phyloP scores from a whole-genome alignment of 2,113 vertebrate genomes.

The Halichoerus grypus region DNA sequence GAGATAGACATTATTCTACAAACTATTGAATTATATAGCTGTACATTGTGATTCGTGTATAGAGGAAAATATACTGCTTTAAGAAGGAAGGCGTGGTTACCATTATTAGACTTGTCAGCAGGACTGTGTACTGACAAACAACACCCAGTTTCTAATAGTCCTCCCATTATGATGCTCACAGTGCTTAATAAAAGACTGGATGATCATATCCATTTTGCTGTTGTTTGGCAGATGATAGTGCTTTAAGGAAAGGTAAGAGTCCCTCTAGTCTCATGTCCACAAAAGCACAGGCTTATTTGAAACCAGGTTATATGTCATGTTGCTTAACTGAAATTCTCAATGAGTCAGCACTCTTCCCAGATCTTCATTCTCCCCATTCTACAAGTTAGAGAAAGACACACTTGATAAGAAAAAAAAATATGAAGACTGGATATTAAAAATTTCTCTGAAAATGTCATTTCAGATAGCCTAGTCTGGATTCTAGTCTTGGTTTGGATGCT shows the following conservation, averaged over 20 bases:
- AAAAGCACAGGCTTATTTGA: neutral
- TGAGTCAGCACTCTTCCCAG: neutral
- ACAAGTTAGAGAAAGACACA: neutral
- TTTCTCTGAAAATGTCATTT: neutral
- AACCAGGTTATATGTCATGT: neutral
- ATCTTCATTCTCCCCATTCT: neutral
- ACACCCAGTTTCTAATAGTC: neutral
- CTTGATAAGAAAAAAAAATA: neutral
- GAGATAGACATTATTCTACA: slow-evolving; percentile 4
- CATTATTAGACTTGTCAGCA: neutral
- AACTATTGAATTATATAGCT: neutral
- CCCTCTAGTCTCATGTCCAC: neutral
- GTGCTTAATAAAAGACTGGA: slow-evolving; percentile 3
- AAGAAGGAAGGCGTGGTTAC: neutral
- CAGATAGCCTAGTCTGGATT: slow-evolving; percentile 2
- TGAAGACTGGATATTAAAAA: neutral
- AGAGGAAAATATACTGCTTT: neutral
- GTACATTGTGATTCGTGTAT: neutral
- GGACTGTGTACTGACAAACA: neutral
- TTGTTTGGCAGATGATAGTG: neutral
- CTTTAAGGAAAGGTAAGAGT: neutral
- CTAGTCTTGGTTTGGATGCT: neutral
- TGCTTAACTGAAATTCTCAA: neutral
- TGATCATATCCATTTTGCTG: slow-evolving; percentile 26
- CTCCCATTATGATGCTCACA: neutral